Base-by-base conservation (phyloP, 2,888 invertebrate species). In the Ichneumoninae sp. region DNA sequence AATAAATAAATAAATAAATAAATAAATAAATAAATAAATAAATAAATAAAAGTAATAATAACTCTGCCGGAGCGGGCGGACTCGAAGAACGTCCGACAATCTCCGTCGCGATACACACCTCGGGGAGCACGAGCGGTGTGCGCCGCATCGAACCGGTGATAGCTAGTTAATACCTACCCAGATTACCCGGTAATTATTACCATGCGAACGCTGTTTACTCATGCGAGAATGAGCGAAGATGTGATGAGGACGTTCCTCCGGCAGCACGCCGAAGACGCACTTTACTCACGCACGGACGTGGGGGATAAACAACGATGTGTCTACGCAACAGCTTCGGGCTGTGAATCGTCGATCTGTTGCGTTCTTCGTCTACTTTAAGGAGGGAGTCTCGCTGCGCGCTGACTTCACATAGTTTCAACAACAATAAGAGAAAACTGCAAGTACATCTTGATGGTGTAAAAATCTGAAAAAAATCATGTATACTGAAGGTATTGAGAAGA, bases 71-170 rank as follows among this genome's bases (percentile, higher is more conserved):
- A 40, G 1, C 40, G 40, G 0, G 40, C 60, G 16, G n/a, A 4
- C 33, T 13, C 44, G 47, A 74, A 47, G 47, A 19, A 22, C 19
- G 60, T 75, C 33, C 0, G 19, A 50, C 47, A 30, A 33, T 75
- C 47, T 33, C 60, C 47, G 50, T 19, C 8, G 30, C 50, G 74
- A 47, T 50, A 19, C 74, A 65, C 22, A 50, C 65, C 47, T 50
- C 50, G 74, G 13, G 33, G 50, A 40, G 68, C 40, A 40, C 54
- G 44, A 57, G 52, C 81, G 81, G 84, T 80, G 57, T 8, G 54
- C 85, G 85, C 89, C 62, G 87, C 71, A 69, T 81, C 60, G 74
- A 91, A 90, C 90, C 89, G 85, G 89, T 86, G 86, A 47, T 79
- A 88, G 85, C 89, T 83, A 84, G 90, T 89, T 87, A 60, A 86